Percentiles rank a stretch among this genome's conserved stretches.
phyloP scores from a whole-genome alignment of 2,888 invertebrate genomes.

The Tinea trinotella region DNA sequence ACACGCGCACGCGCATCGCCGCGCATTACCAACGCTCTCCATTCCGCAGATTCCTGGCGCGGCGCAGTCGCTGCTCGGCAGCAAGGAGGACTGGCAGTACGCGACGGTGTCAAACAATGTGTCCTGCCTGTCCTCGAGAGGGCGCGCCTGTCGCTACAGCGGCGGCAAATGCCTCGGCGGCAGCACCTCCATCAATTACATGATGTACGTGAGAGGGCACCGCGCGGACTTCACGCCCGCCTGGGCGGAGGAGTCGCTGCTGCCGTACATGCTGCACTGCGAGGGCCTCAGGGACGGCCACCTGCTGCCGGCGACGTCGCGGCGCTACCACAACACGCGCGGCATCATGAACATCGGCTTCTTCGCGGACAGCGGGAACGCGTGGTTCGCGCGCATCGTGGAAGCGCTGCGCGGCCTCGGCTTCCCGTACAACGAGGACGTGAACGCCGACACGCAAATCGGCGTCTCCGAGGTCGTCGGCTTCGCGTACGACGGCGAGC shows the following conservation, averaged over 20 bases:
- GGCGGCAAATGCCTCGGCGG: conserved; percentile 52
- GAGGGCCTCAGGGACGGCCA: conserved; percentile 35
- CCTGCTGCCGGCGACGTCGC: conserved; percentile 35
- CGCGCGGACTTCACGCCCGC: conserved; percentile 38
- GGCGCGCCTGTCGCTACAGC: conserved; percentile 33
- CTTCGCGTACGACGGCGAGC: conserved; percentile 36
- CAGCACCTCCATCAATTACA: conserved; percentile 48
- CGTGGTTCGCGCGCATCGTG: conserved; percentile 38
- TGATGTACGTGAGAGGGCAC: conserved; percentile 48
- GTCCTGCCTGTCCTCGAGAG: conserved; percentile 39
- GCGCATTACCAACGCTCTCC: conserved; percentile 23
- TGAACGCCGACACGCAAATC: conserved; percentile 41
- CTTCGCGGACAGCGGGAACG: conserved; percentile 35
- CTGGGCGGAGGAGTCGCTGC: conserved; percentile 43
- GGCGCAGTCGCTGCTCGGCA: conserved; percentile 31
- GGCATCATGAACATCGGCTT: conserved; percentile 37
- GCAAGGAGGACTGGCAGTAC: conserved; percentile 41
- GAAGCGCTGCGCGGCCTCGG: conserved; percentile 31
- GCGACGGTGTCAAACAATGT: conserved; percentile 37
- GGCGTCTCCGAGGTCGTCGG: conserved; percentile 39
- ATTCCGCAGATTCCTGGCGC: conserved; percentile 35
- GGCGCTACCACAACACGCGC: conserved; percentile 40
- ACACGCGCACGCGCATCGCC: not conserved
- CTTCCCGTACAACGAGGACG: conserved; percentile 39
- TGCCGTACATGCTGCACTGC: conserved; percentile 43